Evolutionary conservation across 2,888 invertebrate species (phyloP), one percentile per base, ranked within the genome.

Genomic region (Auanema freiburgensis): DNA sequence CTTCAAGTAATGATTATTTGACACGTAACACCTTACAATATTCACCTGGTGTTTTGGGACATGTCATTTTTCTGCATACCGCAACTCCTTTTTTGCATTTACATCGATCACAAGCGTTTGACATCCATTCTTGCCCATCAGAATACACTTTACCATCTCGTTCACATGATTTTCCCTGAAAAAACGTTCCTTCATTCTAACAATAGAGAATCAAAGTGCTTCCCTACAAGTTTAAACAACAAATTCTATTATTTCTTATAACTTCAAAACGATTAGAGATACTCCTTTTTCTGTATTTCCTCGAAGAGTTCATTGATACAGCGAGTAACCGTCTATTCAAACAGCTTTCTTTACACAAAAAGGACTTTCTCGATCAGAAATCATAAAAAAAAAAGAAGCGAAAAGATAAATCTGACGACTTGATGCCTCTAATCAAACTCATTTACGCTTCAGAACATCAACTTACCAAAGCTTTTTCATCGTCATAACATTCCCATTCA

Each of bases 11-110:
- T 10, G 33, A 23, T 56, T 18, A 24, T 11, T n/a, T 12, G 43
- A 43, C 11, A 43, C n/a, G n/a, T n/a, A 43, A n/a, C 11, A n/a
- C n/a, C n/a, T 43, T 11, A 43, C 43, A 43, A 16, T 46, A 63
- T 71, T 64, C 25, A 79, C 79, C 63, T 24, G 76, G 65, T 2
- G 74, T 59, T 54, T 66, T 69, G 1, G 75, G 68, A 44, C 81
- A 81, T 14, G 65, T 56, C 76, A 77, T 73, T 52, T 74, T 72
- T 21, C 53, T 67, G 57, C 81, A 81, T 5, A 69, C 62, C 6
- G 77, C 72, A 50, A 81, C 74, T 43, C 81, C 81, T 42, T 67
- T 67, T 24, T 69, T 66, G 51, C 80, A 80, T 25, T 67, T 67
- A 59, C 80, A 80, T 6, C 59, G 50, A 12, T 72, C 73, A 57